A percentile compares a stretch with the other conserved stretches of the same genome.
Evolutionary conservation across 1,140 invertebrate genomes (phyloP).

Genomic region (Eriosoma lanigerum): DNA sequence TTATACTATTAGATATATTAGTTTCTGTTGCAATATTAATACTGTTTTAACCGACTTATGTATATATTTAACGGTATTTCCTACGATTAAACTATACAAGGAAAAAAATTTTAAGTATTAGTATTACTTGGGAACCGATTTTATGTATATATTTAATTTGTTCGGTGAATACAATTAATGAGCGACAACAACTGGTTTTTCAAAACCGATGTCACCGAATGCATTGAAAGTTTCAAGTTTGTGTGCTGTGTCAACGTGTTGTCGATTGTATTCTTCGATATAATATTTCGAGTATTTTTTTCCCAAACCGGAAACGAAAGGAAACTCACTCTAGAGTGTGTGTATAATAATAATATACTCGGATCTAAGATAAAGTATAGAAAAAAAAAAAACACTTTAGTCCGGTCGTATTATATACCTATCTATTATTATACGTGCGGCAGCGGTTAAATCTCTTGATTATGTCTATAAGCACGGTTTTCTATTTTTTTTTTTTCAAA

Average conservation of each 20-base stretch:
- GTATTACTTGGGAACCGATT: slow-evolving; percentile 19
- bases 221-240: background rate
- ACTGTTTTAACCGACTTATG: no score
- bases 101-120: background rate
- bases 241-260: background rate
- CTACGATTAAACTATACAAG: background rate
- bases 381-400: background rate
- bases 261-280: background rate
- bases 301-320: slow-evolving; percentile 15
- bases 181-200: slow-evolving; percentile 23
- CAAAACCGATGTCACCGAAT: background rate
- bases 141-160: slow-evolving; percentile 20
- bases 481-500: background rate
- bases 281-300: background rate
- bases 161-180: background rate
- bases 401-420: background rate
- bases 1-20: no score
- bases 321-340: background rate
- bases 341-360: slow-evolving; percentile 22
- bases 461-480: background rate
- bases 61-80: background rate
- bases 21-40: no score
- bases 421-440: background rate
- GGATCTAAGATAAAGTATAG: no score
- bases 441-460: background rate